Evolutionary conservation across 2,113 vertebrate species (phyloP).

Genomic region (Cyprinus carpio): DNA sequence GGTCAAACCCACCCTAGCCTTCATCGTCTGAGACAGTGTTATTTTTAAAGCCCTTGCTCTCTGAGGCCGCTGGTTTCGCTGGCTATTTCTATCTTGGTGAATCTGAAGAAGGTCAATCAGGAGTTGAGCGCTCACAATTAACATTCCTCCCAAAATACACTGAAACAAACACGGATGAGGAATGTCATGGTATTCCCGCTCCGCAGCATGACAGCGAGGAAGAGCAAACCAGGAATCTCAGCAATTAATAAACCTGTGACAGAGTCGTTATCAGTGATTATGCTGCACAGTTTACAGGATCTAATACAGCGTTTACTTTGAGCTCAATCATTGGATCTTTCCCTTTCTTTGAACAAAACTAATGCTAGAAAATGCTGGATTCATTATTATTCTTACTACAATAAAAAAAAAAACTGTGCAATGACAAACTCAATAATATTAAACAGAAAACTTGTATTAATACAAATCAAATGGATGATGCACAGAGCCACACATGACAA

Average conservation of each 20-base stretch:
- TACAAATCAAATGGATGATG: background rate
- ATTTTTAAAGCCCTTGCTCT: conserved; percentile 48
- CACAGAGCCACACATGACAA: background rate
- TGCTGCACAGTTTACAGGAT: background rate
- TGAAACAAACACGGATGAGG: background rate
- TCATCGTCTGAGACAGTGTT: conserved; percentile 29
- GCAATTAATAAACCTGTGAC: no score
- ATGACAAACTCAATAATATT: background rate
- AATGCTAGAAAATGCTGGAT: background rate
- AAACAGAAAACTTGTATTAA: no score
- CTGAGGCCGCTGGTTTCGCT: background rate
- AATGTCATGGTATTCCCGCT: background rate
- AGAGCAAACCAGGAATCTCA: no score
- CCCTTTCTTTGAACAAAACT: background rate
- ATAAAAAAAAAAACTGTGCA: background rate
- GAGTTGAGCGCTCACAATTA: background rate
- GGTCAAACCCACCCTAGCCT: conserved; percentile 19
- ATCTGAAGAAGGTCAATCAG: background rate
- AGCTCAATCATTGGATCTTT: background rate
- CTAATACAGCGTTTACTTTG: no score
- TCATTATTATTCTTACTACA: background rate
- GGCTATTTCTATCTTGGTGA: conserved; percentile 37
- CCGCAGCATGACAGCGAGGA: background rate
- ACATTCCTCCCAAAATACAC: conserved; percentile 33
- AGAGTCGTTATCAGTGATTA: background rate